A percentile compares a stretch with the other conserved stretches of the same genome.
Evolutionary conservation across 2,888 invertebrate genomes (phyloP).

Genomic region (Melitaea athalia): DNA sequence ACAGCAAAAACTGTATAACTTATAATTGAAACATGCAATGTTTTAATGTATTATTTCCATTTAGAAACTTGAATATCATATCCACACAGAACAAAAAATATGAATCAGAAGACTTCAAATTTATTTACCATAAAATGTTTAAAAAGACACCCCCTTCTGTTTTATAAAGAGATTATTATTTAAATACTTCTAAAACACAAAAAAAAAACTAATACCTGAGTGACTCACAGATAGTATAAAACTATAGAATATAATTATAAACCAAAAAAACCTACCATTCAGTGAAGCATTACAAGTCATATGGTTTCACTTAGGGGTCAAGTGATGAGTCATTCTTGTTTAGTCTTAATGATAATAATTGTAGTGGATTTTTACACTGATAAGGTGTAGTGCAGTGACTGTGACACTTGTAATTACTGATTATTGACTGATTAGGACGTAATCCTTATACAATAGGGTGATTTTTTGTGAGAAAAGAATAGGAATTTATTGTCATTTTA

Average conservation of each 20-base stretch:
- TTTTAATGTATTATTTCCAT: neutral
- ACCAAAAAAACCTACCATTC: constrained; percentile 17
- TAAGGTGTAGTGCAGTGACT: neutral
- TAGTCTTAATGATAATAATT: constrained; percentile 9
- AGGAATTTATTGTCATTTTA: too few species aligned
- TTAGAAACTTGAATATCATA: too few species aligned
- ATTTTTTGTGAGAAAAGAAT: too few species aligned
- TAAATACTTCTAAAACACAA: neutral
- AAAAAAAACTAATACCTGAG: neutral
- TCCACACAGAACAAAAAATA: neutral
- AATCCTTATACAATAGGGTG: too few species aligned
- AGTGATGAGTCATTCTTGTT: constrained; percentile 33
- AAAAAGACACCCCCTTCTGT: neutral
- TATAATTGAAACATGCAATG: too few species aligned
- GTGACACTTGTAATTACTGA: too few species aligned
- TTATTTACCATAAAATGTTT: too few species aligned
- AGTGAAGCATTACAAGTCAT: constrained; percentile 24
- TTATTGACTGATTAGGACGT: too few species aligned
- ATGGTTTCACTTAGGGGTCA: constrained; percentile 32
- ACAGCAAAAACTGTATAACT: too few species aligned
- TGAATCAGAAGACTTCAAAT: too few species aligned
- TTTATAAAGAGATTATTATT: neutral
- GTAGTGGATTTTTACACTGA: constrained; percentile 11
- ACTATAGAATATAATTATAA: too few species aligned
- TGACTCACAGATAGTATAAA: constrained; percentile 20